phyloP scores from a whole-genome alignment of 2,888 invertebrate genomes.

The Chrysolina oricalcia region DNA sequence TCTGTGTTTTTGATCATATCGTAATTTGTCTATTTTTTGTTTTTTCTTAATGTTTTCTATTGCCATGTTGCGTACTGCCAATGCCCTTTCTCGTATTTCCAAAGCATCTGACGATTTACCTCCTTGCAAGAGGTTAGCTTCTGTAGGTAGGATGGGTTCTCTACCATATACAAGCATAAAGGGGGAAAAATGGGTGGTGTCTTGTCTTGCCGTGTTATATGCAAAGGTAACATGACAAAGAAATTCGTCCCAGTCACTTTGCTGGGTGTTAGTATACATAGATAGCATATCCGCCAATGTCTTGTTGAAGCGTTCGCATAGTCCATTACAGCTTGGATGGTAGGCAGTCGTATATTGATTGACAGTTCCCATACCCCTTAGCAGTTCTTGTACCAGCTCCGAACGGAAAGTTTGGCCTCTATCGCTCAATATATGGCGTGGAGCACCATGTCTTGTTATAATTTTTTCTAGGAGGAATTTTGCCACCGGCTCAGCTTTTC shows the following conservation, averaged over 20 bases:
- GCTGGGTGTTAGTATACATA: constrained; percentile 5
- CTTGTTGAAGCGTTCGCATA: neutral
- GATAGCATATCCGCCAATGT: neutral
- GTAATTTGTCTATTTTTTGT: constrained; percentile 7
- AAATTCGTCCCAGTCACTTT: constrained; percentile 43
- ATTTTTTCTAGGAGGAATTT: constrained; percentile 50
- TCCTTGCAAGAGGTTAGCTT: constrained; percentile 22
- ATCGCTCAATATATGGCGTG: constrained; percentile 28
- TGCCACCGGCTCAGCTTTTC: constrained; percentile 51
- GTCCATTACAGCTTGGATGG: neutral
- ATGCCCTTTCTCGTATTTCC: constrained; percentile 26
- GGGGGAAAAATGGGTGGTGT: constrained; percentile 43
- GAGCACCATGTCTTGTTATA: constrained; percentile 46
- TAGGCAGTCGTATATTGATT: neutral
- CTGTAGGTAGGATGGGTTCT: constrained; percentile 36
- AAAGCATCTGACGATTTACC: neutral
- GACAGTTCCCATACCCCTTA: no score
- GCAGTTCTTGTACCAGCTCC: neutral
- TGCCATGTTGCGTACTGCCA: constrained; percentile 48
- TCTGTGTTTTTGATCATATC: constrained; percentile 48
- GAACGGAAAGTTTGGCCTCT: constrained; percentile 1
- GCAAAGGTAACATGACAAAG: constrained; percentile 52
- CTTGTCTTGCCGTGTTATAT: constrained; percentile 55
- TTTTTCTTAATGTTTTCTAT: constrained; percentile 49
- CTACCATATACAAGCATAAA: constrained; percentile 51